These are phyloP conservation scores for Perizoma flavofasciatum DNA, from an alignment of 2,888 invertebrate species.

Conservation along the genomic window DNA sequence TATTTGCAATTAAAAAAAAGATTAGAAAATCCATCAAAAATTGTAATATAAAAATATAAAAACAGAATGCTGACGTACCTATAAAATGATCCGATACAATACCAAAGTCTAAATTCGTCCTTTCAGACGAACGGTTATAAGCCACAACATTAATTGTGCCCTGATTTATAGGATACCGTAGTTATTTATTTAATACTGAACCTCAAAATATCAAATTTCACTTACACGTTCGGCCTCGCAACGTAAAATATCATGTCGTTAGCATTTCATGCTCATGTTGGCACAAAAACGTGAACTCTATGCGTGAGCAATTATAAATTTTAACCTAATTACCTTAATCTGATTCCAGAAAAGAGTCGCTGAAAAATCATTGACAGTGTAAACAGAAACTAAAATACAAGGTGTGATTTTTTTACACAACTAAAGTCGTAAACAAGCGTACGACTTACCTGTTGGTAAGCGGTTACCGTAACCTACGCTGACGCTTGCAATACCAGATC, in stretches of 20 bases:
- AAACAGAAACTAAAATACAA: constrained; percentile 36
- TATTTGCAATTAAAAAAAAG: too few species aligned
- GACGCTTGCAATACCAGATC: too few species aligned
- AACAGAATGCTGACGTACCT: too few species aligned
- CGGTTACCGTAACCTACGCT: too few species aligned
- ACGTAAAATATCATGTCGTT: constrained; percentile 59
- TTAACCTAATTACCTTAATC: constrained; percentile 57
- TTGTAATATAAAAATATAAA: too few species aligned
- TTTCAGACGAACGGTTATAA: background rate
- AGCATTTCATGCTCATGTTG: constrained; percentile 56
- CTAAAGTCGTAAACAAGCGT: too few species aligned
- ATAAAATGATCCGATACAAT: too few species aligned
- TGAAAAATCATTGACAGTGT: constrained; percentile 41
- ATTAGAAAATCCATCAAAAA: too few species aligned
- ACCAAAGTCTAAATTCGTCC: too few species aligned
- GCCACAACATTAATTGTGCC: background rate
- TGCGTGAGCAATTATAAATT: constrained; percentile 58
- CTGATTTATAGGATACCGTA: background rate
- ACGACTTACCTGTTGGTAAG: too few species aligned
- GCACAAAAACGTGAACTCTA: constrained; percentile 51
- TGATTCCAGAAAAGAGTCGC: constrained; percentile 38
- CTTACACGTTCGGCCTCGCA: constrained; percentile 43
- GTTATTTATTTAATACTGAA: background rate
- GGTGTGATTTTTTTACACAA: constrained; percentile 14
- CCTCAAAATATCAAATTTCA: constrained; percentile 11